Base-by-base conservation (phyloP, 1,140 invertebrate species). In the Sycophaga agraensis region DNA sequence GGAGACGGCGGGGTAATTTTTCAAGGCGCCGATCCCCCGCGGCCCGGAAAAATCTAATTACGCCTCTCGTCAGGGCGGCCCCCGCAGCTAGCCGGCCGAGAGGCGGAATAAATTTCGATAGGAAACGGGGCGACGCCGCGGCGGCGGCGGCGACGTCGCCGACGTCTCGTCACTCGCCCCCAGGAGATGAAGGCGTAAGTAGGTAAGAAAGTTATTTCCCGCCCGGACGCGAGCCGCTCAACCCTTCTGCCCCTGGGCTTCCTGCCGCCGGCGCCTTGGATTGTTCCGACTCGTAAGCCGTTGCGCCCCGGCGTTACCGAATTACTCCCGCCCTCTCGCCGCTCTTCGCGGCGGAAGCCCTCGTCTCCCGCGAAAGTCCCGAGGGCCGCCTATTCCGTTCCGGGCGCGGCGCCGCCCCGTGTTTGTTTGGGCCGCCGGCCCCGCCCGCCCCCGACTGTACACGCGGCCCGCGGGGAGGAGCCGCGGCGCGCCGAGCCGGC, bases 181-280 rank as follows among this genome's bases (percentile, higher is more conserved):
- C 75, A 79, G 77, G 77, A 79, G 77, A 79, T 79, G 76, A 79
- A 77, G 73, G 63, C 72, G 67, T 79, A 79, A 79, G 77, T 76
- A 79, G 75, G 76, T 79, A 79, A 79, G 77, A 79, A 79, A 79
- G 76, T 79, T 79, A 79, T 79, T 79, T 79, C 77, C 77, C 71
- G 74, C 74, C 77, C 77, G 77, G 77, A 79, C 76, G 77, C 56
- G 37, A 56, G 31, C 11, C 51, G 24, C 76, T 65, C 72, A 78
- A 77, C 75, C 77, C 76, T 78, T 77, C 64, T 67, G 46, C 66
- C 50, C 63, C n/a, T n/a, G n/a, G n/a, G n/a, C n/a, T n/a, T n/a
- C n/a, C n/a, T n/a, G n/a, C n/a, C n/a, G n/a, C n/a, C n/a, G n/a
- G n/a, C n/a, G n/a, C n/a, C n/a, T n/a, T n/a, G n/a, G n/a, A n/a